Evolutionary conservation across 2,888 invertebrate genomes (phyloP), one percentile per base, ranked within the genome.

Genomic region (Aporophyla nigra): DNA sequence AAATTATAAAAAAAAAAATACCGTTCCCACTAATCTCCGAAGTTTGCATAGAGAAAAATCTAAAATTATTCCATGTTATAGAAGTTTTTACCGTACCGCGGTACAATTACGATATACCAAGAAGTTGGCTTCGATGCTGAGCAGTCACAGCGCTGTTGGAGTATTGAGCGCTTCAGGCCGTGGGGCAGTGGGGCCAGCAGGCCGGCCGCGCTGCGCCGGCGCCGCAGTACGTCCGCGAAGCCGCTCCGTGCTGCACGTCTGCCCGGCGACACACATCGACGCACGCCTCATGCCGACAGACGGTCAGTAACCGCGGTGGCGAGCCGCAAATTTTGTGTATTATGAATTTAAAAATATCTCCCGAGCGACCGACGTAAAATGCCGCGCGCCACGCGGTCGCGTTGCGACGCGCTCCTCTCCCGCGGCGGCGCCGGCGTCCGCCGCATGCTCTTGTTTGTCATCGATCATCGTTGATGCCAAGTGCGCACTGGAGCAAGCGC

Each of bases 341-440:
- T 76, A 43, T 46, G 53, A 43, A 71, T 78, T 77, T 85, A 82
- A 76, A 85, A 85, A 85, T 86, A 85, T 72, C 71, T 54, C 43
- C 33, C 46, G 51, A 46, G 43, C 66, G 61, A 70, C 69, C 66
- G 61, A 70, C 69, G 61, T 53, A 40, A n/a, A 27, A 10, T 51
- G 53, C 58, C 40, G 75, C 78, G 83, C 76, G 82, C 78, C 59
- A 78, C 88, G 66, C 92, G 92, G 91, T 49, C 76, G 78, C 74
- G 77, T 72, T 88, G 89, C 54, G 93, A 93, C 93, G 94, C 86
- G 90, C 94, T 80, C 43, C 53, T 88, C 93, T 14, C 49, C 51
- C 19, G 16, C 33, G 19, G 19, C 24, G 19, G 3, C 21, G 27
- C 6, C n/a, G 16, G 9, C 69, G 27, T 21, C 68, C 21, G 56